Percentiles rank a stretch among this genome's conserved stretches.
Evolutionary conservation across 2,888 invertebrate genomes (phyloP).

Genomic region (Drosophila ezoana): DNA sequence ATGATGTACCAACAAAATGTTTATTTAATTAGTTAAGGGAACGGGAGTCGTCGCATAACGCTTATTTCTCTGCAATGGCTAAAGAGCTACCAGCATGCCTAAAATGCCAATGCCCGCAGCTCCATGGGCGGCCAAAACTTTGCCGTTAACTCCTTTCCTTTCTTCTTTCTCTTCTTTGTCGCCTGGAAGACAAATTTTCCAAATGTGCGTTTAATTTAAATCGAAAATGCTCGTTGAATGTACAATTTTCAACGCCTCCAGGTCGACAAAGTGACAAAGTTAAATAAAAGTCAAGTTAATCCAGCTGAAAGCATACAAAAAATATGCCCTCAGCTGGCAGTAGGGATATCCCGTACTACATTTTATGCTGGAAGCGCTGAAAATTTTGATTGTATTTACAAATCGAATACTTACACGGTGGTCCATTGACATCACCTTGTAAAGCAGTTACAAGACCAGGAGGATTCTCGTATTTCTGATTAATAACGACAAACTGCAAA

Average conservation of each 20-base stretch:
- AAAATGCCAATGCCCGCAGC: neutral
- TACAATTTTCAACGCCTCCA: constrained; percentile 59
- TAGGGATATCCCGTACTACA: neutral
- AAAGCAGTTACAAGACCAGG: constrained; percentile 53
- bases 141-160: neutral
- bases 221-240: neutral
- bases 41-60: neutral
- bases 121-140: constrained; percentile 18
- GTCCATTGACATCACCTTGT: constrained; percentile 40
- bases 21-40: constrained; percentile 1
- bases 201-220: constrained; percentile 1
- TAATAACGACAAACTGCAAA: constrained; percentile 27
- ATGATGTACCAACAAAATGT: neutral
- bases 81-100: neutral
- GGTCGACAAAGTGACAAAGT: constrained; percentile 20
- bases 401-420: constrained; percentile 40
- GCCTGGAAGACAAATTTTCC: constrained; percentile 49
- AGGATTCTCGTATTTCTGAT: constrained; percentile 69
- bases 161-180: neutral
- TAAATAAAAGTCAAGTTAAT: neutral
- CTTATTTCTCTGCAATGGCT: neutral
- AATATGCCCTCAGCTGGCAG: constrained; percentile 8
- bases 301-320: constrained; percentile 14
- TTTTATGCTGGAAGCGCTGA: constrained; percentile 49
- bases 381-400: neutral